phyloP scores from a whole-genome alignment of 2,113 vertebrate genomes.

The Cairina moschata region DNA sequence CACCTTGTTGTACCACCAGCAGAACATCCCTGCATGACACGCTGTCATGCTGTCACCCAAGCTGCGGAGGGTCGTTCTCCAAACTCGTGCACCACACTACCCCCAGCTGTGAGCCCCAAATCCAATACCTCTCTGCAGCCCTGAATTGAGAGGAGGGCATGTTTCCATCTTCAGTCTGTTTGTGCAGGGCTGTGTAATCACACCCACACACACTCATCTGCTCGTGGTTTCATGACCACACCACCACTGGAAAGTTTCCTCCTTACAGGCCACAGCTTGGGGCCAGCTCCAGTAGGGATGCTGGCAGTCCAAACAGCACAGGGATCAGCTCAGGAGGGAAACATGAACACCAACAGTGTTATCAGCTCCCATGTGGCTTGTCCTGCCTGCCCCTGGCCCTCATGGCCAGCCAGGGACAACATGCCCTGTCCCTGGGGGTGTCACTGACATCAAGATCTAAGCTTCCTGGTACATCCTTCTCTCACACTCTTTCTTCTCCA shows the following conservation, averaged over 20 bases:
- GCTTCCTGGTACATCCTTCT: neutral
- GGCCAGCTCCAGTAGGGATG: neutral
- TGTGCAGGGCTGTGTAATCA: neutral
- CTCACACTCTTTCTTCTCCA: neutral
- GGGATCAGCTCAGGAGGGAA: neutral
- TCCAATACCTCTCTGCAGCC: rapidly evolving
- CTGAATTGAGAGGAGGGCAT: neutral
- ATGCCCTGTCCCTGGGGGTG: neutral
- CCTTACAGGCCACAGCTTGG: neutral
- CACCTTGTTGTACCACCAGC: neutral
- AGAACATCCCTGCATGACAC: rapidly evolving
- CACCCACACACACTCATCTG: neutral
- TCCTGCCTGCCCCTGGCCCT: neutral
- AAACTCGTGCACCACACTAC: neutral
- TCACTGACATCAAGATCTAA: neutral
- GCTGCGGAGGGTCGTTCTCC: neutral
- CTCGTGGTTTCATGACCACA: neutral
- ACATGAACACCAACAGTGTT: rapidly evolving
- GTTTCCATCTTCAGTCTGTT: neutral
- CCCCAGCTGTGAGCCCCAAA: neutral
- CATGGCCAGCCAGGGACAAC: neutral
- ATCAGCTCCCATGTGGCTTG: neutral
- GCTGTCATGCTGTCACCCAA: rapidly evolving
- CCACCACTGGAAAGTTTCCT: neutral
- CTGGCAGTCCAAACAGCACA: neutral